Conservation (phyloP, 2,797 vertebrate species). For the Xenops minutus region DNA sequence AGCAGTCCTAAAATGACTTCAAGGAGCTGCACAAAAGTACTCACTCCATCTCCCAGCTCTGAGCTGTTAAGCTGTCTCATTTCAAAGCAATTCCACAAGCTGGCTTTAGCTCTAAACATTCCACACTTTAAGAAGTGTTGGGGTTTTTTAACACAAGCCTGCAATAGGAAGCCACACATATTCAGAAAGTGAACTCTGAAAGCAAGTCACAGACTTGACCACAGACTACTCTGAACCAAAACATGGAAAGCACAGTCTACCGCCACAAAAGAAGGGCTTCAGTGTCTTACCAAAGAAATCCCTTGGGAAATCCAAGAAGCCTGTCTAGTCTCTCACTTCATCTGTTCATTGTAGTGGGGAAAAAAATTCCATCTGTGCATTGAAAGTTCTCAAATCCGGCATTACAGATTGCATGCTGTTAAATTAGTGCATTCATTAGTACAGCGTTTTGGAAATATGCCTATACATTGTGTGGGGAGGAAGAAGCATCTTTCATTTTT, state of each 20-base stretch:
- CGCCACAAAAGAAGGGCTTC: background rate
- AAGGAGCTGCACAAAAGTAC: background rate
- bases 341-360: background rate
- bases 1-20: background rate
- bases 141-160: background rate
- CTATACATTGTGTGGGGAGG: background rate
- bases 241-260: background rate
- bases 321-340: conserved; percentile 55
- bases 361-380: conserved; percentile 41
- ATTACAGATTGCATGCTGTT: conserved; percentile 29
- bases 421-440: conserved; percentile 38
- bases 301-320: conserved; percentile 27
- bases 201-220: conserved; percentile 13
- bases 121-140: conserved; percentile 27
- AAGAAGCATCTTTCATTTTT: background rate
- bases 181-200: conserved; percentile 22
- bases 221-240: conserved; percentile 8
- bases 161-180: conserved; percentile 24
- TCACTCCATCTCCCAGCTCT: background rate
- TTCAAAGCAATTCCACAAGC: conserved; percentile 34
- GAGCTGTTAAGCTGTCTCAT: background rate
- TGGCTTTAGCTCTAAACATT: conserved; percentile 39
- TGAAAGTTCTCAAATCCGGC: background rate
- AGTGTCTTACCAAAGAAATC: background rate
- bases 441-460: conserved; percentile 43